phyloP scores from a whole-genome alignment of 2,113 vertebrate genomes.

The Oenanthe oenanthe region DNA sequence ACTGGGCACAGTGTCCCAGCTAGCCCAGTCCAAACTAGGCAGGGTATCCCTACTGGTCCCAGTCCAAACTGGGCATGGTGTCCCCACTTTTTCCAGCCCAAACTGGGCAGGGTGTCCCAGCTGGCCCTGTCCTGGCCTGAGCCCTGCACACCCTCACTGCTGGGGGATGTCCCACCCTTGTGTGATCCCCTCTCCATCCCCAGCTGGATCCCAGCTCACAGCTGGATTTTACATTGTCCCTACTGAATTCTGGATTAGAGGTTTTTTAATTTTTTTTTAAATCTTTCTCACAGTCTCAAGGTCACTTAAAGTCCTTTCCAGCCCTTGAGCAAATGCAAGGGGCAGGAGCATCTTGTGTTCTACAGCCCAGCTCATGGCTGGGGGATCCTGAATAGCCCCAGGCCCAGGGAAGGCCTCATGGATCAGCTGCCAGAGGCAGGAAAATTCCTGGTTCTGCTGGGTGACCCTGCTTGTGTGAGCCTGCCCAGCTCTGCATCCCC shows the following conservation, averaged over 20 bases:
- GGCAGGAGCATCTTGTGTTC: background rate
- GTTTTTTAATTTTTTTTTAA: background rate
- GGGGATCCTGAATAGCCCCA: background rate
- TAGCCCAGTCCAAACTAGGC: background rate
- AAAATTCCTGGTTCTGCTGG: background rate
- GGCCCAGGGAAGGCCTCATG: background rate
- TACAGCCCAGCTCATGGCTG: background rate
- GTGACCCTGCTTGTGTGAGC: background rate
- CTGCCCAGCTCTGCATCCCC: background rate
- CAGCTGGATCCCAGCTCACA: background rate
- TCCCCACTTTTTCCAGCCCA: background rate
- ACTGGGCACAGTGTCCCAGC: background rate
- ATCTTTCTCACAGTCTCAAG: background rate
- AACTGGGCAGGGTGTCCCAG: background rate
- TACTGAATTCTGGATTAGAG: background rate
- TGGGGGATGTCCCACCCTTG: background rate
- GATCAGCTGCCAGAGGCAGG: background rate
- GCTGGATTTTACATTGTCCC: fast-evolving
- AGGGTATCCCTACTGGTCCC: too few relatives aligned
- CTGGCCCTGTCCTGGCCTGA: background rate
- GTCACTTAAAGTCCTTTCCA: background rate
- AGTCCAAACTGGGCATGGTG: background rate
- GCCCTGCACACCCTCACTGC: background rate
- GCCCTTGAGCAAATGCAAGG: background rate
- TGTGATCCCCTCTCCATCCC: too few relatives aligned